Evolutionary conservation across 2,113 vertebrate genomes (phyloP).

Genomic region (Muscicapa adusta): DNA sequence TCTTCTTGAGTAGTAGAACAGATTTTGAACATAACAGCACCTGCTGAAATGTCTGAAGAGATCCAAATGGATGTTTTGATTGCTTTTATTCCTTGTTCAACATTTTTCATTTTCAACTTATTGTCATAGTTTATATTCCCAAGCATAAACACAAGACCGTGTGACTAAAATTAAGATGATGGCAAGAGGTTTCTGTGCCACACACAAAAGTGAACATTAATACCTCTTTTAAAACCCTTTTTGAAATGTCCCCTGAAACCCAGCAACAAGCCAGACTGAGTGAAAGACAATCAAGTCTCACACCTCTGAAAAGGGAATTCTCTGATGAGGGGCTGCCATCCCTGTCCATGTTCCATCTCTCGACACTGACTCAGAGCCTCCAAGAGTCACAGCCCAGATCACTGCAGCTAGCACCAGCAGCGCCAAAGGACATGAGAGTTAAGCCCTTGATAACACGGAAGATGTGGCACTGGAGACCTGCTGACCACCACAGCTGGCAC

Average conservation of each 20-base stretch:
- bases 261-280: not conserved
- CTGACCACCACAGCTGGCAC: not conserved
- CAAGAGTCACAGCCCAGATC: not conserved
- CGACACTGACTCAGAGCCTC: fast-evolving
- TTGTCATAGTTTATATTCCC: not conserved
- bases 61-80: not conserved
- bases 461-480: not conserved
- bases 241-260: not conserved
- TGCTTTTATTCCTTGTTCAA: not conserved
- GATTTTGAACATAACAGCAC: not conserved
- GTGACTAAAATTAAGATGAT: not conserved
- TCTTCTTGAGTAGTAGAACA: not conserved
- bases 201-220: not conserved
- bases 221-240: not conserved
- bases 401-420: fast-evolving
- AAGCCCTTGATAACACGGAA: not conserved
- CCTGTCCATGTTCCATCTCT: not conserved
- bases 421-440: not conserved
- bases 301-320: not conserved
- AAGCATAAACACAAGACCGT: not conserved
- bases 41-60: not conserved
- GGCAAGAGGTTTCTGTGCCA: not conserved
- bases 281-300: not conserved
- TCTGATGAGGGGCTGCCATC: not conserved
- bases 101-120: not conserved